Evolutionary conservation across 1,140 invertebrate species (phyloP), one percentile per base, ranked within the genome.

Genomic region (Hyles euphorbiae): DNA sequence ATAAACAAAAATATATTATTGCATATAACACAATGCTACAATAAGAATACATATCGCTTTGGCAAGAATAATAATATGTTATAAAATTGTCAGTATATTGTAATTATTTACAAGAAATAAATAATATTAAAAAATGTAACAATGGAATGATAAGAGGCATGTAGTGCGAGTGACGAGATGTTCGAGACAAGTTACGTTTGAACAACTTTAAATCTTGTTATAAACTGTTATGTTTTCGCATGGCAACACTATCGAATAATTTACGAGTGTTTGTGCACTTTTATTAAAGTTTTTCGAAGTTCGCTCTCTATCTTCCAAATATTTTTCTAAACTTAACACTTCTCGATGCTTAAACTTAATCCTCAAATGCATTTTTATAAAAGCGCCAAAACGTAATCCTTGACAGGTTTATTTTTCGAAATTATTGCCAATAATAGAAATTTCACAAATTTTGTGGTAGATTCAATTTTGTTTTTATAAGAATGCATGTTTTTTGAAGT

Each of bases 41-140:
- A 88, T 86, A 86, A 85, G 65, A 57, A 83, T 75, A 88, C 85
- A 88, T 88, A 88, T 88, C 85, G 85, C 85, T 88, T 84, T 78
- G 76, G 78, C 80, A 81, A 76, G 74, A 51, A n/a, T 48, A 60
- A 69, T 74, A 70, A 75, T 62, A 67, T 59, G 61, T 68, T 75
- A 63, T 76, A 72, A 52, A 60, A 61, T 68, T 69, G 45, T 66
- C 63, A 60, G 63, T 70, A 65, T 71, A 63, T 69, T 68, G 52
- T 63, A 58, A 63, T 22, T 67, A 65, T 58, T 52, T 60, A 65
- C 51, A 68, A 68, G 22, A 60, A 61, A 55, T 59, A 58, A 58
- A 64, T 5, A 5, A 40, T 40, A 40, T 40, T 56, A 48, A 48
- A 47, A 22, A 5, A 48, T 48, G 46, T 48, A 48, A 11, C 10